phyloP scores from a whole-genome alignment of 2,888 invertebrate species.

The Ganaspis brasiliensis region DNA sequence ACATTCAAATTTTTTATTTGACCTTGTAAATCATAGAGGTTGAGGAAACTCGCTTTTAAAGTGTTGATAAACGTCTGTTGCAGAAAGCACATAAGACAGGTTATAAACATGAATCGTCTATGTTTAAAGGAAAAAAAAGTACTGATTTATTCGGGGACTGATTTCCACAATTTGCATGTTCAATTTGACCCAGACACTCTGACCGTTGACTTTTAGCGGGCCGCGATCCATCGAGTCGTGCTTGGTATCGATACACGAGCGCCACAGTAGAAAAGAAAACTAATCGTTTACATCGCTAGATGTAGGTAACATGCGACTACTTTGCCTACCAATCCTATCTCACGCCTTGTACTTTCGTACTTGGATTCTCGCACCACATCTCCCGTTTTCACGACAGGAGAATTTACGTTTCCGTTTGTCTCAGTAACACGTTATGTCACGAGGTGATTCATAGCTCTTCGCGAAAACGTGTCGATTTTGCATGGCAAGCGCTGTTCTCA shows the following conservation, averaged over 20 bases:
- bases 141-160: constrained; percentile 18
- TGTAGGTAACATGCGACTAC: constrained; percentile 44
- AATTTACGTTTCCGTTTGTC: constrained; percentile 67
- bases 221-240: constrained; percentile 12
- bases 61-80: no score
- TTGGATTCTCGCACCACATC: constrained; percentile 43
- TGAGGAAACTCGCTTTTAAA: no score
- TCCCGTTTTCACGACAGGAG: constrained; percentile 45
- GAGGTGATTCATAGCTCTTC: constrained; percentile 63
- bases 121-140: not conserved
- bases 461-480: constrained; percentile 69
- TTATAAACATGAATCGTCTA: constrained; percentile 15
- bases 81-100: not conserved
- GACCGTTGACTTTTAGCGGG: constrained; percentile 39
- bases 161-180: constrained; percentile 35
- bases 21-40: no score
- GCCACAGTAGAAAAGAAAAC: constrained; percentile 33
- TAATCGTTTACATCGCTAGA: constrained; percentile 41
- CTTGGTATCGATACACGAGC: constrained; percentile 24
- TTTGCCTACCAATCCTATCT: constrained; percentile 38
- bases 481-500: constrained; percentile 59
- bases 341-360: constrained; percentile 35
- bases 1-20: no score
- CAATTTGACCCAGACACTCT: constrained; percentile 31
- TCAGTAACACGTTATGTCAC: constrained; percentile 56